Conservation (phyloP, 2,797 vertebrate genomes). For the Tapera naevia region DNA sequence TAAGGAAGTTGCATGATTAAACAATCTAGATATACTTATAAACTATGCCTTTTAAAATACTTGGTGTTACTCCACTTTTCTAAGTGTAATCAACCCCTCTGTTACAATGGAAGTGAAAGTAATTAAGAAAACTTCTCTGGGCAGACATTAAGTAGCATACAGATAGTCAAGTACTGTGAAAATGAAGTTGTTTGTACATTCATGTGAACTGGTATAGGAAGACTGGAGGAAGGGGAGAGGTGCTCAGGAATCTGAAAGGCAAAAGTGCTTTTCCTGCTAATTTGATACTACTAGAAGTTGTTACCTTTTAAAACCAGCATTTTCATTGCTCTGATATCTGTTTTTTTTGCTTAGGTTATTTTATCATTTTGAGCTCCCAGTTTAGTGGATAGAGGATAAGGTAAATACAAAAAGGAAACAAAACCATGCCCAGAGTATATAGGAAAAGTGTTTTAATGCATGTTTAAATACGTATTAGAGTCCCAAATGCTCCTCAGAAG, state of each 20-base stretch:
- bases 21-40: neutral
- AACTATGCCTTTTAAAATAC: neutral
- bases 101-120: neutral
- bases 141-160: neutral
- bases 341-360: neutral
- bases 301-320: neutral
- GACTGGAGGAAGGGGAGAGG: neutral
- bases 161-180: neutral
- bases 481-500: neutral
- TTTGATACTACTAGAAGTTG: neutral
- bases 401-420: neutral
- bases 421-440: neutral
- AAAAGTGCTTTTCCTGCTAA: neutral
- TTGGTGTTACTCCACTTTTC: neutral
- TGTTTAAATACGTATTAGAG: neutral
- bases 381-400: neutral
- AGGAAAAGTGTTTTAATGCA: neutral
- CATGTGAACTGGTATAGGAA: neutral
- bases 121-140: neutral
- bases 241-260: neutral
- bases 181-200: neutral
- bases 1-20: neutral
- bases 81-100: neutral
- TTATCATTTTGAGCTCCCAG: neutral
- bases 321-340: neutral